Percentiles rank a stretch among this genome's conserved stretches.
Evolutionary conservation across 2,113 vertebrate genomes (phyloP).

Genomic region (Neotoma lepida): DNA sequence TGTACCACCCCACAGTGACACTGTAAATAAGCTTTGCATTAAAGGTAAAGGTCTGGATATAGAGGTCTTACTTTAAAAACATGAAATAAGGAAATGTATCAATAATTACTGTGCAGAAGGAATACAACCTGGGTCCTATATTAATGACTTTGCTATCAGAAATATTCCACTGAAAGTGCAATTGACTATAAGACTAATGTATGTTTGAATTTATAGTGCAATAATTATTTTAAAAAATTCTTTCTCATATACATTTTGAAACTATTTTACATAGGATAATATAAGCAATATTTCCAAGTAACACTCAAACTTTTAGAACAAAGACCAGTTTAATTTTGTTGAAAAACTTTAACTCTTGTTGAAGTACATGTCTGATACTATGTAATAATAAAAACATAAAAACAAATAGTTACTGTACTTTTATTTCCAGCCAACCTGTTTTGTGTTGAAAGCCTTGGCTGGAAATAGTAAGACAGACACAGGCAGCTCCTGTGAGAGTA

Average conservation of each 20-base stretch:
- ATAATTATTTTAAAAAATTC: neutral
- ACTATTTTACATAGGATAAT: constrained; percentile 40
- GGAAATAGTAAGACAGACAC: constrained; percentile 77
- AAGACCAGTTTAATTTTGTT: constrained; percentile 43
- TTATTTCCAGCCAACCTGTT: constrained; percentile 74
- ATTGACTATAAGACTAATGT: neutral
- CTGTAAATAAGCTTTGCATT: neutral
- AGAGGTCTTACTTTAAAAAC: neutral
- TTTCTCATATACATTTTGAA: neutral
- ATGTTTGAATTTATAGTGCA: neutral
- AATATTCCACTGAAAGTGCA: constrained; percentile 24
- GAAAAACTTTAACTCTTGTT: constrained; percentile 44
- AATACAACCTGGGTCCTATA: neutral
- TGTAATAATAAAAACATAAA: constrained; percentile 72
- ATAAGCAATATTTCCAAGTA: constrained; percentile 20
- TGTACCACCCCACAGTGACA: neutral
- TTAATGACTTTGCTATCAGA: constrained; percentile 37
- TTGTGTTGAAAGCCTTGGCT: constrained; percentile 68
- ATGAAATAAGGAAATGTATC: neutral
- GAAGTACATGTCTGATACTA: constrained; percentile 51
- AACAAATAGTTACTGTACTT: constrained; percentile 69
- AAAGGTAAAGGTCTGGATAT: neutral
- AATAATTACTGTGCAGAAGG: neutral
- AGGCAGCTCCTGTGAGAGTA: constrained; percentile 66
- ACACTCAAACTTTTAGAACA: constrained; percentile 39